A percentile compares a stretch with the other conserved stretches of the same genome.
phyloP scores from a whole-genome alignment of 2,888 invertebrate genomes.

The Allacma fusca region DNA sequence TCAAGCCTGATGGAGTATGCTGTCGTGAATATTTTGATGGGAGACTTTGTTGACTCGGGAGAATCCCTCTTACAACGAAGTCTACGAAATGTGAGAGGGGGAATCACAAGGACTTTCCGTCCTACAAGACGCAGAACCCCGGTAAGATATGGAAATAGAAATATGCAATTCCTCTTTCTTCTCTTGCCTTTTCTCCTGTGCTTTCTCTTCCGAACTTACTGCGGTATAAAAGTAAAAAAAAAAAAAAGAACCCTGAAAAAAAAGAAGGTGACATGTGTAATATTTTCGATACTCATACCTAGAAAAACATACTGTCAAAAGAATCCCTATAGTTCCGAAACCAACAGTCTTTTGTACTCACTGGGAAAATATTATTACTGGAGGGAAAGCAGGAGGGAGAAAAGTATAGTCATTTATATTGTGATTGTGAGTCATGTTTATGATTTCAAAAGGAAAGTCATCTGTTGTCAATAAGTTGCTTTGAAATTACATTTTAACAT shows the following conservation, averaged over 20 bases:
- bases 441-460: conserved; percentile 16
- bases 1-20: conserved; percentile 65
- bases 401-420: no score
- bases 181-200: not conserved
- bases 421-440: not conserved
- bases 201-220: not conserved
- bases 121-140: conserved; percentile 42
- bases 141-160: conserved; percentile 24
- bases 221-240: not conserved
- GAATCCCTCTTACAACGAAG: conserved; percentile 43
- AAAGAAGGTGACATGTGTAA: not conserved
- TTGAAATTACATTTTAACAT: not conserved
- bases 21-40: conserved; percentile 65
- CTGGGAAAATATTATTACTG: no score
- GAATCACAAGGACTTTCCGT: conserved; percentile 38
- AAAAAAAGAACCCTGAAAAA: no score
- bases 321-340: no score
- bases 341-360: no score
- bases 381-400: no score
- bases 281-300: no score
- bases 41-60: conserved; percentile 57
- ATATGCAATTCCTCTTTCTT: not conserved
- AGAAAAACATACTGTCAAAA: no score
- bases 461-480: not conserved
- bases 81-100: conserved; percentile 42